Percentiles rank a stretch among this genome's conserved stretches.
Evolutionary conservation across 2,113 vertebrate species (phyloP).

Genomic region (Probosciger aterrimus): DNA sequence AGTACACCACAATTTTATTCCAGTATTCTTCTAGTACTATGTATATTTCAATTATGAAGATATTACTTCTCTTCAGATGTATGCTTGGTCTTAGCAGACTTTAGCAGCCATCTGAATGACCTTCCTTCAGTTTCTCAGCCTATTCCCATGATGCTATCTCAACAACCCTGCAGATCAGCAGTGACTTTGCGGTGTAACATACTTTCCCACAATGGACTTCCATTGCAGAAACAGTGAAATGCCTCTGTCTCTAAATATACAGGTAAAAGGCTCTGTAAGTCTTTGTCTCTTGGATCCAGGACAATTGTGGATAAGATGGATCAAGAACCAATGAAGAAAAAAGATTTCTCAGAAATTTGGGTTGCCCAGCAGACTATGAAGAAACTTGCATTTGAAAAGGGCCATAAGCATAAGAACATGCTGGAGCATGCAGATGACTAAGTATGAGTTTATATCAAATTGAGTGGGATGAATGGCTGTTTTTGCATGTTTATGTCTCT

Average conservation of each 20-base stretch:
- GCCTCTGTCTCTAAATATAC: not conserved
- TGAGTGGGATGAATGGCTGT: not conserved
- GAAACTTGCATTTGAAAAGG: not conserved
- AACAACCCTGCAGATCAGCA: not conserved
- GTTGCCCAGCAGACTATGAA: not conserved
- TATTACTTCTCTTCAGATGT: not conserved
- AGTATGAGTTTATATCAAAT: not conserved
- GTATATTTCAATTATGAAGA: not conserved
- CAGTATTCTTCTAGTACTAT: not conserved
- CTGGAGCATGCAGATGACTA: not conserved
- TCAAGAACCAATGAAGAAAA: not conserved
- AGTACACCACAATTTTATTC: not conserved
- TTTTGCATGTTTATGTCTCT: not conserved
- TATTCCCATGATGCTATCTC: not conserved
- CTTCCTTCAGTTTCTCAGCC: not conserved
- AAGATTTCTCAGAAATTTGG: not conserved
- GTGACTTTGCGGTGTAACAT: not conserved
- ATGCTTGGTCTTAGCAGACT: not conserved
- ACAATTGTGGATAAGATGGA: not conserved
- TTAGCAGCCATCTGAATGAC: not conserved
- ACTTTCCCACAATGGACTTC: not conserved
- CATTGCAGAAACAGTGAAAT: not conserved
- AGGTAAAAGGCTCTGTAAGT: not conserved
- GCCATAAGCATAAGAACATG: fast-evolving
- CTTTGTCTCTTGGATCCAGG: not conserved